Evolutionary conservation across 2,113 vertebrate genomes (phyloP).

Genomic region (Reinhardtius hippoglossoides): DNA sequence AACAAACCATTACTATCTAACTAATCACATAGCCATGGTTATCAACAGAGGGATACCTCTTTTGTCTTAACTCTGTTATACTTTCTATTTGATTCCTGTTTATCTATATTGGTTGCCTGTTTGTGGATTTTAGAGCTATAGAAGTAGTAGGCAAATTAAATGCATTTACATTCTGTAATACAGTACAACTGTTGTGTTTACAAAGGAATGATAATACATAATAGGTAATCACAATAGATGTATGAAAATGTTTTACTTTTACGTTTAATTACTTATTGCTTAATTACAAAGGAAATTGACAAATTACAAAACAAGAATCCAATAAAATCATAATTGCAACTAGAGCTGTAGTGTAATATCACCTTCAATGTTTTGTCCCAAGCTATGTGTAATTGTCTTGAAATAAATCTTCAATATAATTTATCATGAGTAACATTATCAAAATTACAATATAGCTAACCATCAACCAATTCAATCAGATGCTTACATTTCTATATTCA

Average conservation of each 20-base stretch:
- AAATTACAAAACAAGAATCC: not conserved
- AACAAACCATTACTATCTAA: too few species aligned
- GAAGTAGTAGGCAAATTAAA: not conserved
- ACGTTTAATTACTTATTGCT: not conserved
- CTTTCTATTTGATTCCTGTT: not conserved
- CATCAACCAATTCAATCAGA: not conserved
- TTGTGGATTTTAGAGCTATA: not conserved
- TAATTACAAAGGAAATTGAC: not conserved
- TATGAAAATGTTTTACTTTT: not conserved
- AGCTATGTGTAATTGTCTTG: too few species aligned
- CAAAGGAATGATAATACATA: not conserved
- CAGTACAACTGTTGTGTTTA: not conserved
- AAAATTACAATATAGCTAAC: not conserved
- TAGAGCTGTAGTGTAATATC: too few species aligned
- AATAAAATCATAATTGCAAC: not conserved
- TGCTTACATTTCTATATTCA: too few species aligned
- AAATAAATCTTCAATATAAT: not conserved
- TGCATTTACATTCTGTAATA: not conserved
- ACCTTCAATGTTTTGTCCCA: too few species aligned
- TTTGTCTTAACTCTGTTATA: not conserved
- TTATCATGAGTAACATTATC: not conserved
- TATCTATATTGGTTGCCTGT: too few species aligned
- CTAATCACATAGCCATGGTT: too few species aligned
- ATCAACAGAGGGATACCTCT: not conserved
- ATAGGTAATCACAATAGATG: not conserved